These are phyloP conservation scores for Drosophila fulvimacula DNA, from an alignment of 2,888 invertebrate genomes.

Conservation along the genomic window DNA sequence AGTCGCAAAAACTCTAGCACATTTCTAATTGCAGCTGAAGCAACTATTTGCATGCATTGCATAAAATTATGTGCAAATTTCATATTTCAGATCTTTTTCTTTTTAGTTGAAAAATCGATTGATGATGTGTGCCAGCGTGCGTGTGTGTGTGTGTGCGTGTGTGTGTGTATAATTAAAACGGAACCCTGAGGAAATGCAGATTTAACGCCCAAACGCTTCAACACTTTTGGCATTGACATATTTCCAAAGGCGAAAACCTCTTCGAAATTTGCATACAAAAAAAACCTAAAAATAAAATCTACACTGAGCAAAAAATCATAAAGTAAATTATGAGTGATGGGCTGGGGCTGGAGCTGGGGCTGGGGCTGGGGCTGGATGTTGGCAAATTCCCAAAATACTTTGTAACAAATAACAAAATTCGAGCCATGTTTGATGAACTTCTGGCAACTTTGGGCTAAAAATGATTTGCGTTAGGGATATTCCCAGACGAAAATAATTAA, in stretches of 20 bases:
- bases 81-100: not conserved
- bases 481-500: conserved; percentile 9
- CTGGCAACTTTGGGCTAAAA: not conserved
- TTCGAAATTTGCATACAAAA: conserved; percentile 55
- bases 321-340: not conserved
- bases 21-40: conserved; percentile 32
- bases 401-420: not conserved
- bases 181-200: conserved; percentile 65
- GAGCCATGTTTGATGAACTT: not conserved
- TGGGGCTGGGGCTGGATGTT: not conserved
- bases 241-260: conserved; percentile 52
- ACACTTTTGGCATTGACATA: conserved; percentile 65
- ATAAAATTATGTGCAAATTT: conserved; percentile 34
- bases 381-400: conserved; percentile 6
- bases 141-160: conserved; percentile 8
- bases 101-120: conserved; percentile 12
- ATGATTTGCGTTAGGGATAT: not conserved
- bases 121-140: conserved; percentile 5
- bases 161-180: conserved; percentile 49
- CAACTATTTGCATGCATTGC: conserved; percentile 40
- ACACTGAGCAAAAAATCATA: conserved; percentile 23
- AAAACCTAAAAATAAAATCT: not conserved
- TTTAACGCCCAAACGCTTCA: conserved; percentile 55
- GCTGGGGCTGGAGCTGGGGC: too few relatives aligned
- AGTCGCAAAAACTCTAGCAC: not conserved